Conservation (phyloP, 2,888 invertebrate genomes). For the Tetranychus piercei region DNA sequence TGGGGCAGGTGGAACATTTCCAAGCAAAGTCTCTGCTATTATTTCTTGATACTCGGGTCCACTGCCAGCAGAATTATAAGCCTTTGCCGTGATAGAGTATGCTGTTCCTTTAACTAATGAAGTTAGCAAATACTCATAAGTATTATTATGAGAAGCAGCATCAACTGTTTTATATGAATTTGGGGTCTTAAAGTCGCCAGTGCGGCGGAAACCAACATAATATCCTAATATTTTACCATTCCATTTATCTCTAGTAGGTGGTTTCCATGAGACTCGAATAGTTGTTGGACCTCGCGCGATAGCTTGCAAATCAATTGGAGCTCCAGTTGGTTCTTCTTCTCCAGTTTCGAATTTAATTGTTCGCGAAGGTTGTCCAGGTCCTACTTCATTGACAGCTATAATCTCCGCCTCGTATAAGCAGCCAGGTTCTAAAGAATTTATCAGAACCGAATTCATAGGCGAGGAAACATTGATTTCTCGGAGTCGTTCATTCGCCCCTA, state of each 20-base stretch:
- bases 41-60: slow-evolving; percentile 27
- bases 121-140: slow-evolving; percentile 26
- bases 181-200: not conserved
- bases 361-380: slow-evolving; percentile 26
- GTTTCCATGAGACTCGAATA: slow-evolving; percentile 26
- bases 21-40: slow-evolving; percentile 25
- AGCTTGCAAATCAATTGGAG: slow-evolving; percentile 26
- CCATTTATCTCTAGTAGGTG: slow-evolving; percentile 26
- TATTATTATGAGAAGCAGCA: not conserved
- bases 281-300: slow-evolving; percentile 26
- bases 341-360: slow-evolving; percentile 26
- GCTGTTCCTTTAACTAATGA: slow-evolving; percentile 25
- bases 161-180: slow-evolving; percentile 22
- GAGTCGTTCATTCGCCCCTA: slow-evolving; percentile 24
- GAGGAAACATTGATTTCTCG: slow-evolving; percentile 27
- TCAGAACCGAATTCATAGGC: slow-evolving; percentile 17
- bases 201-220: slow-evolving; percentile 24
- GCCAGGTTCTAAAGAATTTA: slow-evolving; percentile 27
- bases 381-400: slow-evolving; percentile 28
- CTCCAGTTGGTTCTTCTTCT: slow-evolving; percentile 27
- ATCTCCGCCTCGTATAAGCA: slow-evolving; percentile 25
- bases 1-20: slow-evolving; percentile 28
- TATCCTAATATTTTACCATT: slow-evolving; percentile 27
- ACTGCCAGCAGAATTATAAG: slow-evolving; percentile 27
- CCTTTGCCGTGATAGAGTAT: slow-evolving; percentile 27